Conservation (phyloP, 2,888 invertebrate genomes). For the Diachrysia chrysitis region DNA sequence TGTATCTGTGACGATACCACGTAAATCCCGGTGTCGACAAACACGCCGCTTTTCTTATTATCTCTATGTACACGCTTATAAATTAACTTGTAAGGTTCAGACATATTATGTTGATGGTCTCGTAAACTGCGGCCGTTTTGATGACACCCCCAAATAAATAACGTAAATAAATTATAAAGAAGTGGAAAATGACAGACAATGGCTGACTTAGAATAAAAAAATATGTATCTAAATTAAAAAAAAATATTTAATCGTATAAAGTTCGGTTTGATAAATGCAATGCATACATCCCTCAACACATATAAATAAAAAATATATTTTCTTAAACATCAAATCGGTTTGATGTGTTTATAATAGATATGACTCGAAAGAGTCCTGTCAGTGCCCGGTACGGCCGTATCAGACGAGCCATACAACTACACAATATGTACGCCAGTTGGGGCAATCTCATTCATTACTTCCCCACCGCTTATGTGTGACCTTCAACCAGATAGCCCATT, state of each 20-base stretch:
- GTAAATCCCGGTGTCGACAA: constrained; percentile 49
- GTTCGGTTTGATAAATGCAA: background rate
- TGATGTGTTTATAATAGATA: background rate
- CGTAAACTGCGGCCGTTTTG: constrained; percentile 20
- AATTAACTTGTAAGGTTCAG: constrained; percentile 44
- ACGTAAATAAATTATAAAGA: constrained; percentile 46
- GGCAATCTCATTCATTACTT: constrained; percentile 57
- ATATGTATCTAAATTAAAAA: no score
- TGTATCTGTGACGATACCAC: constrained; percentile 59
- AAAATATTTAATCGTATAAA: background rate
- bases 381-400: constrained; percentile 18
- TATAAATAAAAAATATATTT: background rate
- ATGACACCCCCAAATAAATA: constrained; percentile 38
- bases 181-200: constrained; percentile 25
- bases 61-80: constrained; percentile 45
- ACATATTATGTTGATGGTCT: constrained; percentile 32
- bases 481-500: constrained; percentile 50
- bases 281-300: background rate
- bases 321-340: background rate
- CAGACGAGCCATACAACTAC: constrained; percentile 31
- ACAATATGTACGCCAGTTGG: constrained; percentile 35
- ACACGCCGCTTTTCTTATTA: constrained; percentile 46
- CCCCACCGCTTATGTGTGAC: constrained; percentile 46
- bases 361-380: background rate
- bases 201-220: constrained; percentile 3